Conservation (phyloP, 2,888 invertebrate genomes). For the Andrena camellia region DNA sequence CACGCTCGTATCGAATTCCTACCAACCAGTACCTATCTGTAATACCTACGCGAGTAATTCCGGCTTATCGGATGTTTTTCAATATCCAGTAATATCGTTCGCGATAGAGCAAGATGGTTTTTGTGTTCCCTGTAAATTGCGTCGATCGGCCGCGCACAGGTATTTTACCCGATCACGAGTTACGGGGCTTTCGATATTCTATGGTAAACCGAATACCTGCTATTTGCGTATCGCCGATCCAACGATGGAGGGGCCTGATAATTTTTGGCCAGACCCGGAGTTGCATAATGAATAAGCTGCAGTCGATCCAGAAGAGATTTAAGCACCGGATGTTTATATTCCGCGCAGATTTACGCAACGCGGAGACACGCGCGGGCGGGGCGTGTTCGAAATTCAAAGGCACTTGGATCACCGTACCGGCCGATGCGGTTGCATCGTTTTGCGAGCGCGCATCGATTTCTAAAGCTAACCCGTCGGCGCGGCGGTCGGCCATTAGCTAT, state of each 20-base stretch:
- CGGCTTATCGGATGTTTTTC: slow-evolving; percentile 43
- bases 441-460: slow-evolving; percentile 64
- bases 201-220: background rate
- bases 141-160: background rate
- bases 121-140: slow-evolving; percentile 11
- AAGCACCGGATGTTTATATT: slow-evolving; percentile 53
- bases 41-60: slow-evolving; percentile 36
- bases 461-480: slow-evolving; percentile 43
- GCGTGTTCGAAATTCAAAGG: slow-evolving; percentile 66
- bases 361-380: slow-evolving; percentile 1
- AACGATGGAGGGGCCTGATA: background rate
- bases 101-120: slow-evolving; percentile 17
- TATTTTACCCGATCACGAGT: background rate
- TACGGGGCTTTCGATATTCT: background rate
- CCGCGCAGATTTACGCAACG: slow-evolving; percentile 34
- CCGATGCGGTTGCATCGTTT: slow-evolving; percentile 61
- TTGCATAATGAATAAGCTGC: slow-evolving; percentile 5
- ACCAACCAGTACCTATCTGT: background rate
- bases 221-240: background rate
- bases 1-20: slow-evolving; percentile 12
- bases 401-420: slow-evolving; percentile 23
- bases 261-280: background rate
- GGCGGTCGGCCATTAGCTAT: slow-evolving; percentile 37
- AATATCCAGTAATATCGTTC: slow-evolving; percentile 23
- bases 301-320: slow-evolving; percentile 23